Evolutionary conservation across 2,888 invertebrate genomes (phyloP), one percentile per base, ranked within the genome.

Genomic region (Acleris laterana): DNA sequence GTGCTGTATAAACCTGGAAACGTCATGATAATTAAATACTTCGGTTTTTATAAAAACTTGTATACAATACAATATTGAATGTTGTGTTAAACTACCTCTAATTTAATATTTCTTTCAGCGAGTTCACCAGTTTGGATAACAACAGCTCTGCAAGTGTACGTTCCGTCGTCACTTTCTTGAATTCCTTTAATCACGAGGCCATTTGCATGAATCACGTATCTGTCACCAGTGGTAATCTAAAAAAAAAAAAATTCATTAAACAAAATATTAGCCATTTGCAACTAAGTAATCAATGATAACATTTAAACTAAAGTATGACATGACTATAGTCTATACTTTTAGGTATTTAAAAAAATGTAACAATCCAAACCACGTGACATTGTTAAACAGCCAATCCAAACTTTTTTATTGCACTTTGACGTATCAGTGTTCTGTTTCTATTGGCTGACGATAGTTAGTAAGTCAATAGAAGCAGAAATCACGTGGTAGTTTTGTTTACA

Each of bases 101-200:
- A 95, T 83, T 95, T 96, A 71, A 98, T 98, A 76, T 95, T 94
- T 68, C 96, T 94, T 74, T 96, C 96, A 60, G 95, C 94, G 5
- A 97, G 93, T 81, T 97, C 96, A 49, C 98, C 98, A 48, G 97
- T 97, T 70, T 94, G 94, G 19, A 95, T 94, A 0, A 98, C 98
- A 49, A 96, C 95, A n/a, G 98, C 98, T 53, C 97, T 94, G 80
- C 98, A 98, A 5, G 95, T 96, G 82, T 98, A 98, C 11, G 95
- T 94, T 1, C 98, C 98, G 80, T 98, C 98, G 77, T 98, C 98
- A 17, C 95, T 94, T 82, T 96, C 96, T 72, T 95, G 94, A 0
- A 97, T 96, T 74, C 95, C 95, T 74, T 95, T 95, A 68, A 98
- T 97, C 65, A 95, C 87, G 13, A 98, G 88, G 0, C 97, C 97